A percentile compares a stretch with the other conserved stretches of the same genome.
phyloP scores from a whole-genome alignment of 2,113 vertebrate species.

The Xenotilapia leptura region DNA sequence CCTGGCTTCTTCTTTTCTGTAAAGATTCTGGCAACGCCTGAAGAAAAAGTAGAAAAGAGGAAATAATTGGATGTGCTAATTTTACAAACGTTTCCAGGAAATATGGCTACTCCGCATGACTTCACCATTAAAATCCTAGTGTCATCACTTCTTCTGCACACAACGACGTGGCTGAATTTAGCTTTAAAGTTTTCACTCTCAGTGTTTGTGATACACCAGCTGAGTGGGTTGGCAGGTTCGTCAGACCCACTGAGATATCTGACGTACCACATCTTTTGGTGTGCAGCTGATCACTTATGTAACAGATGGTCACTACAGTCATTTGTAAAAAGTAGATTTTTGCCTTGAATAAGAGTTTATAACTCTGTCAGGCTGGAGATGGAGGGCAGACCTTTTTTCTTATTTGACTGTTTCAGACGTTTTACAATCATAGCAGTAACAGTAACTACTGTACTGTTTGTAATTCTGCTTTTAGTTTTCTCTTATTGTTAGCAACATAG shows the following conservation, averaged over 20 bases:
- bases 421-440: background rate
- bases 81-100: background rate
- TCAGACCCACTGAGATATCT: background rate
- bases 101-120: background rate
- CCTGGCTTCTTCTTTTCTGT: background rate
- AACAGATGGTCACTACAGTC: background rate
- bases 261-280: background rate
- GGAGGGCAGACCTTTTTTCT: background rate
- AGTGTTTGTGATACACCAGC: background rate
- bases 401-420: background rate
- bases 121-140: background rate
- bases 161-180: background rate
- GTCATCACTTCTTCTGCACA: background rate
- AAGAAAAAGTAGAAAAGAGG: background rate
- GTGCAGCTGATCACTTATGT: background rate
- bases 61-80: background rate
- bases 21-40: background rate
- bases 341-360: background rate
- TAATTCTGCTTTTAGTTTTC: background rate
- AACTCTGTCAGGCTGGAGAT: background rate
- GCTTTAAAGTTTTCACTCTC: background rate
- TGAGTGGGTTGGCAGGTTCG: background rate
- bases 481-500: background rate
- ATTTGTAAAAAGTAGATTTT: background rate
- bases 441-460: background rate